Evolutionary conservation across 2,113 vertebrate genomes (phyloP).

Genomic region (Vicugna pacos): DNA sequence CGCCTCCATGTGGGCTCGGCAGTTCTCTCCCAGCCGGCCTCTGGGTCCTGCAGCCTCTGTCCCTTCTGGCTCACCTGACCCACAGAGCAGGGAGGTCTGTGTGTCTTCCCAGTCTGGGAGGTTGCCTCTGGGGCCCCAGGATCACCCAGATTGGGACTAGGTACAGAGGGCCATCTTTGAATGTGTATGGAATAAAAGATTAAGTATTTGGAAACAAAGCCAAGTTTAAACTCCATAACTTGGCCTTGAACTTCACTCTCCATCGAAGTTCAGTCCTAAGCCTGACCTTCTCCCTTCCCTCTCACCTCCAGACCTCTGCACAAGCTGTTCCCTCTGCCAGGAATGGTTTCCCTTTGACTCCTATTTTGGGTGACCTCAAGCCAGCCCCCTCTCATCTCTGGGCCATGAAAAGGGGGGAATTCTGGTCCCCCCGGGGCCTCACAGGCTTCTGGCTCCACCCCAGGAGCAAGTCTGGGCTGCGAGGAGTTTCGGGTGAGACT

Average conservation of each 20-base stretch:
- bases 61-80: neutral
- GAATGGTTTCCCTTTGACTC: neutral
- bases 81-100: neutral
- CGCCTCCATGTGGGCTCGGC: neutral
- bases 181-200: neutral
- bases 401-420: neutral
- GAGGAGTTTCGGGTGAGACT: conserved; percentile 75
- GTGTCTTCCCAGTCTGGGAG: neutral
- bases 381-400: neutral
- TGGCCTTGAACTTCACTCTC: neutral
- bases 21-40: neutral
- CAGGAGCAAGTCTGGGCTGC: conserved; percentile 52
- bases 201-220: neutral
- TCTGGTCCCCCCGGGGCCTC: neutral
- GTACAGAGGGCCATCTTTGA: neutral
- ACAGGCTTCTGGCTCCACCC: conserved; percentile 19
- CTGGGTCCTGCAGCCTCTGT: neutral
- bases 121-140: neutral
- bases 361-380: neutral
- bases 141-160: neutral
- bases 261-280: neutral
- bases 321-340: neutral
- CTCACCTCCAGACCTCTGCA: neutral
- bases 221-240: neutral
- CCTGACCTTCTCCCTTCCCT: fast-evolving